Evolutionary conservation across 2,113 vertebrate genomes (phyloP), one percentile per base, ranked within the genome.

Genomic region (Colistium nudipinnis): DNA sequence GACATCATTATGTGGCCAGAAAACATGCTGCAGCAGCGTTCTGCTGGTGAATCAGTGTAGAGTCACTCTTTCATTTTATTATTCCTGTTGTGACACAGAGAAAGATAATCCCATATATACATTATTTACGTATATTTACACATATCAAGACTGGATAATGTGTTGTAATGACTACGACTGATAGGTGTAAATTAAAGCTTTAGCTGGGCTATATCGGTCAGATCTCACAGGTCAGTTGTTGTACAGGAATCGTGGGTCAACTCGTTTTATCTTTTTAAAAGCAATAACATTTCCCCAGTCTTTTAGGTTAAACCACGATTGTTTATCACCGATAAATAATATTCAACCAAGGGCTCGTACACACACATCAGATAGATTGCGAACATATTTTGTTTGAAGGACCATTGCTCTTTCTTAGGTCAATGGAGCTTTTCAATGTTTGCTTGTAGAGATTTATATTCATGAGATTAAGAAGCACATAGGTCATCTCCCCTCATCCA

Each of bases 11-110:
- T 9, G 55, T 56, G 14, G 51, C 55, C 36, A 68, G 60, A 55
- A 61, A 60, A 61, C 17, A 16, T 47, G 39, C 48, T 28, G 44
- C 54, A 49, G 48, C 77, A 66, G 55, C 51, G 62, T 57, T 70
- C 8, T 44, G 47, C 19, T n/a, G 25, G 44, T 54, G 57, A 76
- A 17, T 81, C 39, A 43, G 13, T 14, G 31, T 30, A 17, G 27
- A 49, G 67, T 69, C 20, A 54, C 22, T 12, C 10, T 20, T n/a
- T 8, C 14, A 7, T 16, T 16, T 38, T 16, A 38, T 6, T 16
- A 38, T 14, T 14, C 41, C 17, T 8, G 35, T 35, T 14, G 24
- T 57, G 16, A 41, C 56, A 54, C 43, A 36, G 0, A 3, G 7
- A 8, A 3, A 66, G 38, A 48, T 35, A 10, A 31, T 20, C n/a